A percentile compares a stretch with the other conserved stretches of the same genome.
These are phyloP conservation scores for Uromys caudimaculatus DNA, from an alignment of 2,797 vertebrate species.

Conservation along the genomic window DNA sequence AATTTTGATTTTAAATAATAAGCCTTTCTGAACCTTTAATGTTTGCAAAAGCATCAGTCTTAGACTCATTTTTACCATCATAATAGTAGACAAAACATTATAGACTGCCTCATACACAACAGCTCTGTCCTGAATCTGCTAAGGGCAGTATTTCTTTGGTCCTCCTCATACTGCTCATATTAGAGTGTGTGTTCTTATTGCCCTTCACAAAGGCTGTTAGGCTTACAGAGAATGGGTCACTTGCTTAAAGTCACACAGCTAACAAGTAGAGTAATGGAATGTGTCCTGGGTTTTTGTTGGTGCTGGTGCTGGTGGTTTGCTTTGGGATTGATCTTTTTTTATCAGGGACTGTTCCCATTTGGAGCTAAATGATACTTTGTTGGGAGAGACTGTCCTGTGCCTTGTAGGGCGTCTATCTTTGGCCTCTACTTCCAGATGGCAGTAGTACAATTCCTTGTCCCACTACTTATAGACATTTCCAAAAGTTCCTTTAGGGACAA, in stretches of 20 bases:
- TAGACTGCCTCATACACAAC: background rate
- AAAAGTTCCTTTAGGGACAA: background rate
- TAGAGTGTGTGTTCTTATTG: background rate
- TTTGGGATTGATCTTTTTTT: background rate
- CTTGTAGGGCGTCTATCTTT: background rate
- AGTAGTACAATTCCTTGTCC: background rate
- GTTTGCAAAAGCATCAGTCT: background rate
- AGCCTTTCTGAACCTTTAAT: slow-evolving; percentile 41
- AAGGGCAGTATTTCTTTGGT: background rate
- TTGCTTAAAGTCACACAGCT: slow-evolving; percentile 22
- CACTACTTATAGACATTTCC: background rate
- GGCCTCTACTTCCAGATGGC: background rate
- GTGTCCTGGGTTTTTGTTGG: background rate
- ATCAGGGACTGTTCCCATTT: slow-evolving; percentile 24
- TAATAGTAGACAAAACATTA: background rate
- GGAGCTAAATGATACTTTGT: background rate
- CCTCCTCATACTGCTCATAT: background rate
- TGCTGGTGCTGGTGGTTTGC: background rate
- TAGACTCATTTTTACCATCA: slow-evolving; percentile 11
- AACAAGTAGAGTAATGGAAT: background rate
- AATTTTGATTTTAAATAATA: slow-evolving; percentile 53
- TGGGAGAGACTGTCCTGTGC: background rate
- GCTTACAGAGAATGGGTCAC: background rate
- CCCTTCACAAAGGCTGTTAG: background rate
- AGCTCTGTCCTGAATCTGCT: background rate